Percentiles rank a stretch among this genome's conserved stretches.
Conservation (phyloP, 2,797 vertebrate genomes). For the Poecile montanus region DNA sequence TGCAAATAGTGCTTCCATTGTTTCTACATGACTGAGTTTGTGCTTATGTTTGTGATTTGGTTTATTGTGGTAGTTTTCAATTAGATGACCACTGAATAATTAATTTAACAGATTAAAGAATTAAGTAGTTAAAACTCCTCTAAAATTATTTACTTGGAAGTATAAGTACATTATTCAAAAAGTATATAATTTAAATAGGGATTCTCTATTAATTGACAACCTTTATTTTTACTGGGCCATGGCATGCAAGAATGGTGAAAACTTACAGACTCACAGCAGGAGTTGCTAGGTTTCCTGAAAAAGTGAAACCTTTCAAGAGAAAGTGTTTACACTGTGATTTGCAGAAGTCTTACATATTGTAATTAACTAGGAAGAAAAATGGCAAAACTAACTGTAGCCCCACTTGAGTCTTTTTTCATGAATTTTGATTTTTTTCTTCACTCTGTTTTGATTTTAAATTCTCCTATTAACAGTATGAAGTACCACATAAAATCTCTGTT, state of each 20-base stretch:
- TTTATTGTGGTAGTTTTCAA: neutral
- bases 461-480: neutral
- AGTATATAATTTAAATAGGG: neutral
- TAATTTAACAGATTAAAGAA: neutral
- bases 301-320: neutral
- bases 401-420: neutral
- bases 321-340: neutral
- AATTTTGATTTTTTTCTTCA: neutral
- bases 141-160: neutral
- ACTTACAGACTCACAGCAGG: neutral
- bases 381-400: neutral
- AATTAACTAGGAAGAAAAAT: neutral
- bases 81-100: neutral
- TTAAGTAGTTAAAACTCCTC: neutral
- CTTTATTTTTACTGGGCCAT: neutral
- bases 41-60: neutral
- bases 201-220: neutral
- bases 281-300: neutral
- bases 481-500: neutral
- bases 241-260: neutral
- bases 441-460: neutral
- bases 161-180: neutral
- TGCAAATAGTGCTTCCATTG: neutral
- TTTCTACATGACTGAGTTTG: neutral
- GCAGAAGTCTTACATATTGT: neutral